These are phyloP conservation scores for Cecropterus lyciades DNA, from an alignment of 1,140 invertebrate genomes.

Conservation along the genomic window DNA sequence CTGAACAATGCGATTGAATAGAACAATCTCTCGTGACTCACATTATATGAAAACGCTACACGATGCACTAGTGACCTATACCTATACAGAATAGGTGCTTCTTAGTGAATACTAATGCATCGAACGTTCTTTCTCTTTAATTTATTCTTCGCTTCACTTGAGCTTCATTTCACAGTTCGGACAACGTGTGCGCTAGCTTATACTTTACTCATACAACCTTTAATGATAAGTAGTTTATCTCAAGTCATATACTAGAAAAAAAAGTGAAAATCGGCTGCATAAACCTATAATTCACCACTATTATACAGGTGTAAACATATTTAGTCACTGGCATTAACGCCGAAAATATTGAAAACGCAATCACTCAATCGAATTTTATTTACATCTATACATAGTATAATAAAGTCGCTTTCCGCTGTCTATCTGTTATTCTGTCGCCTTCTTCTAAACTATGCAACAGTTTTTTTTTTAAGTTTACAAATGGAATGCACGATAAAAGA, in stretches of 20 bases:
- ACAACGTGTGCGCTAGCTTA: not conserved
- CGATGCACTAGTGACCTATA: constrained; percentile 7
- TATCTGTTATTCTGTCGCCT: too few species aligned
- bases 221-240: not conserved
- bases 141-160: constrained; percentile 2
- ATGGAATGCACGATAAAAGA: too few species aligned
- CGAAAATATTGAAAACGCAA: too few species aligned
- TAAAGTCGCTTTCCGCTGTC: too few species aligned
- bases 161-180: not conserved
- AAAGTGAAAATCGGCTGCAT: too few species aligned
- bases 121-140: not conserved
- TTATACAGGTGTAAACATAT: too few species aligned
- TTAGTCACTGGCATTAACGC: too few species aligned
- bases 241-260: not conserved
- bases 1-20: constrained; percentile 1
- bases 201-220: not conserved
- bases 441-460: too few species aligned
- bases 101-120: constrained; percentile 1
- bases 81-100: not conserved
- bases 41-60: constrained; percentile 1
- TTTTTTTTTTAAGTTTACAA: too few species aligned
- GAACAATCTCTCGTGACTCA: constrained; percentile 15
- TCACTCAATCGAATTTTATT: too few species aligned
- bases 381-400: too few species aligned
- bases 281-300: too few species aligned